Base-by-base conservation (phyloP, 1,140 invertebrate genomes). In the Pogonognathellus flavescens region DNA sequence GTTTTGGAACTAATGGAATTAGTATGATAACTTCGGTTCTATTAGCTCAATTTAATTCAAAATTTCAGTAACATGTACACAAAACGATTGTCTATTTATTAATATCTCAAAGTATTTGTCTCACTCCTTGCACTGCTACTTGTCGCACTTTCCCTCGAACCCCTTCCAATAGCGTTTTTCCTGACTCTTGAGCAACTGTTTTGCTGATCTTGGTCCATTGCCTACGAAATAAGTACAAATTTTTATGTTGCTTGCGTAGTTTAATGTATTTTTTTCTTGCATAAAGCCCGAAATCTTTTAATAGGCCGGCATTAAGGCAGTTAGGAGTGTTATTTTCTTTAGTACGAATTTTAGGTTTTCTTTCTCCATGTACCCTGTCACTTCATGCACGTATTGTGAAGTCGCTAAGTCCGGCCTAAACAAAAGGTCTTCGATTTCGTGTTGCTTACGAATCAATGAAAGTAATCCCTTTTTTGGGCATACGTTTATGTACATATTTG, bases 371-470 rank as follows among this genome's bases (percentile, higher is more conserved):
- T 18, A 80, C 13, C 49, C n/a, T 18, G 76, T 80, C 10, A 62
- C 80, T 9, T 16, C 62, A 13, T 82, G 2, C 80, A 10, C 80
- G 31, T 85, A 85, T 57, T 82, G 84, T 1, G 49, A 82, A 7
- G 84, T 50, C 1, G 84, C 84, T 10, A 85, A 16, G 59, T 85
- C 80, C 16, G 84, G 84, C 84, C 84, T 70, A 57, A 85, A 85
- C n/a, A 81, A 16, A 18, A 82, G 59, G 16, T 85, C 20, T 4
- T 57, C 53, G n/a, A n/a, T 72, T 53, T 52, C 49, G 16, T 72
- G 62, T 59, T 81, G 50, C 8, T 66, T 31, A 8, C 22, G 18
- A 25, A 66, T 66, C 6, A 66, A 66, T 11, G 60, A 20, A 11
- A 66, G 1, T 25, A 25, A 66, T 22, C 60, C 3, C 22, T 66